These are phyloP conservation scores for Tenualosa thibaudeaui DNA, from an alignment of 2,797 vertebrate genomes.

Conservation along the genomic window DNA sequence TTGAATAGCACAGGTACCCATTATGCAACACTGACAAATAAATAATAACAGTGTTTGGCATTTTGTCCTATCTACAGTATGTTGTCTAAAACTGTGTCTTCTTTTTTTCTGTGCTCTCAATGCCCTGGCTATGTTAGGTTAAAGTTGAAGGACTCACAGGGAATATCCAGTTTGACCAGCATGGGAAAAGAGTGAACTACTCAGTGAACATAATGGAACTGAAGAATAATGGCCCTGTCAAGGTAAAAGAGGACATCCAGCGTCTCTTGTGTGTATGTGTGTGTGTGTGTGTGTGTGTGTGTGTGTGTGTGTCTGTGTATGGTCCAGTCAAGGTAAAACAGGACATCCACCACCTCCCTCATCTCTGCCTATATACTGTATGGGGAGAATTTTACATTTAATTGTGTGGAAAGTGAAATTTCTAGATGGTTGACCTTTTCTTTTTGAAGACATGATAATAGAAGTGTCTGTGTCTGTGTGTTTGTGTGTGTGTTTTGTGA, in stretches of 20 bases:
- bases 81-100: background rate
- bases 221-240: slow-evolving; percentile 94
- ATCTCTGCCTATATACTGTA: background rate
- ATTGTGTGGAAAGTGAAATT: background rate
- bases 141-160: slow-evolving; percentile 94
- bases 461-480: background rate
- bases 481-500: background rate
- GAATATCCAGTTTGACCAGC: slow-evolving; percentile 98
- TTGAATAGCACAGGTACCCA: background rate
- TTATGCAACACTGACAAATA: background rate
- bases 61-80: background rate
- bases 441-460: background rate
- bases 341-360: background rate
- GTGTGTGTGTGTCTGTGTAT: background rate
- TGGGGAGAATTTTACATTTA: background rate
- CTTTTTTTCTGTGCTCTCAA: slow-evolving; percentile 13
- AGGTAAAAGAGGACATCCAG: slow-evolving; percentile 72
- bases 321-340: background rate
- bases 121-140: slow-evolving; percentile 74
- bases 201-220: slow-evolving; percentile 97
- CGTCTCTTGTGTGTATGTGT: too few relatives aligned
- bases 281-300: too few relatives aligned
- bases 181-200: slow-evolving; percentile 96
- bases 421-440: background rate
- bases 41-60: background rate